phyloP scores from a whole-genome alignment of 1,140 invertebrate species.

The Drosophila punjabiensis region DNA sequence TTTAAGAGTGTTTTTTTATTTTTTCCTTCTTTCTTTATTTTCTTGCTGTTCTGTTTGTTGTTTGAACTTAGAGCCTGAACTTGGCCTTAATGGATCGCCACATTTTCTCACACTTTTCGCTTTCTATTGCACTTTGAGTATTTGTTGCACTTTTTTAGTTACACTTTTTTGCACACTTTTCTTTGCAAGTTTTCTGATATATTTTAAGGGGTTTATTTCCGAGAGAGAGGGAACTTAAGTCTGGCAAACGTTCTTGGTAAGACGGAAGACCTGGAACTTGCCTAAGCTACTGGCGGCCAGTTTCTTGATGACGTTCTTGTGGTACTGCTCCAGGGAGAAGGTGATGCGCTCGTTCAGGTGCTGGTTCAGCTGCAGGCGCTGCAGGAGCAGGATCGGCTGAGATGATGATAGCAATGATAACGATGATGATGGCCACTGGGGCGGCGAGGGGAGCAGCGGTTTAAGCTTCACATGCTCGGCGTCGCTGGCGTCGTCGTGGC shows the following conservation, averaged over 20 bases:
- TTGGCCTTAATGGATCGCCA: conserved; percentile 45
- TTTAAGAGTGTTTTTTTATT: conserved; percentile 26
- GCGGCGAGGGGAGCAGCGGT: conserved; percentile 31
- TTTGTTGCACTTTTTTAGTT: conserved; percentile 23
- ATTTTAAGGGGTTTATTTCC: conserved; percentile 5
- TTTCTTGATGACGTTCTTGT: conserved; percentile 79
- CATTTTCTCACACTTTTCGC: conserved; percentile 54
- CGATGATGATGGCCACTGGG: conserved; percentile 22
- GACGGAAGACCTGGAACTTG: conserved; percentile 57
- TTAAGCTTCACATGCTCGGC: conserved; percentile 74
- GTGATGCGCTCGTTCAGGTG: conserved; percentile 69
- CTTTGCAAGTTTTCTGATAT: conserved; percentile 4
- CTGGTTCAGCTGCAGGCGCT: conserved; percentile 60
- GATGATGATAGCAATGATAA: background rate
- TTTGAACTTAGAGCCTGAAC: conserved; percentile 43
- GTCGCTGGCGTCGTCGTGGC: conserved; percentile 56
- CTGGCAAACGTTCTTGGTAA: conserved; percentile 65
- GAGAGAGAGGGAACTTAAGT: conserved; percentile 51
- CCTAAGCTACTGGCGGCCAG: conserved; percentile 23
- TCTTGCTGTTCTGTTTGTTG: conserved; percentile 10
- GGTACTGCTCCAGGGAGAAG: conserved; percentile 69
- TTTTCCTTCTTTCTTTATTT: background rate
- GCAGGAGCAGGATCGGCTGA: conserved; percentile 14
- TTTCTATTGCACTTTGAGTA: conserved; percentile 53
- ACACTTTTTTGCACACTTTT: conserved; percentile 27